Base-by-base conservation (phyloP, 2,797 vertebrate species). In the Argentina silus region DNA sequence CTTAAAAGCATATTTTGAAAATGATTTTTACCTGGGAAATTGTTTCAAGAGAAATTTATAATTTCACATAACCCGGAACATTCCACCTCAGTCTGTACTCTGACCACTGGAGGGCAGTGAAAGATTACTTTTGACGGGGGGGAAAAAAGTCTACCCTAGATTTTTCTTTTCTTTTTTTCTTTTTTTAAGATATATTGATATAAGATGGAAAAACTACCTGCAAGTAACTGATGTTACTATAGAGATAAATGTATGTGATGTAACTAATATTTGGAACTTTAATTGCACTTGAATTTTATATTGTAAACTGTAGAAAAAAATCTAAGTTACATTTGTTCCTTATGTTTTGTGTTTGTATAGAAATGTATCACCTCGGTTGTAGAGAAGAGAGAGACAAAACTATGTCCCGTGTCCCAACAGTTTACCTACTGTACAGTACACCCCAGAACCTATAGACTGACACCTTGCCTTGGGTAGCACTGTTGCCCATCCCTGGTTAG, bases 211-310 rank as follows among this genome's bases (percentile, higher is more conserved):
- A 91, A 91, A 94, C 94, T 96, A 95, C 95, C 94, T 96, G 91
- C 89, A 89, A 87, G 93, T 92, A 92, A 93, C 87, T 79, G 82
- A 88, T 88, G 91, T 95, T 95, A 88, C 92, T 89, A 90, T 90
- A 89, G 91, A 90, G 87, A 92, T 88, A 93, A 85, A 89, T 92
- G 86, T 93, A 80, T 92, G 93, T 94, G 91, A 93, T 94, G 93
- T 94, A 92, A 94, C 86, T 93, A 93, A 91, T 94, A 90, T 89
- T 93, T 95, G 94, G 93, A 93, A 93, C 91, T 92, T 95, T 92
- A 94, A 94, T 95, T 94, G 93, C 93, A 94, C 91, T 95, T 95
- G 93, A 95, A 94, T 93, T 93, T 94, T 90, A 83, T 93, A 91
- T 92, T 93, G 90, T 91, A 88, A 91, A 88, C 86, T 88, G 85